phyloP scores from a whole-genome alignment of 2,888 invertebrate species.

The Acronicta alni region DNA sequence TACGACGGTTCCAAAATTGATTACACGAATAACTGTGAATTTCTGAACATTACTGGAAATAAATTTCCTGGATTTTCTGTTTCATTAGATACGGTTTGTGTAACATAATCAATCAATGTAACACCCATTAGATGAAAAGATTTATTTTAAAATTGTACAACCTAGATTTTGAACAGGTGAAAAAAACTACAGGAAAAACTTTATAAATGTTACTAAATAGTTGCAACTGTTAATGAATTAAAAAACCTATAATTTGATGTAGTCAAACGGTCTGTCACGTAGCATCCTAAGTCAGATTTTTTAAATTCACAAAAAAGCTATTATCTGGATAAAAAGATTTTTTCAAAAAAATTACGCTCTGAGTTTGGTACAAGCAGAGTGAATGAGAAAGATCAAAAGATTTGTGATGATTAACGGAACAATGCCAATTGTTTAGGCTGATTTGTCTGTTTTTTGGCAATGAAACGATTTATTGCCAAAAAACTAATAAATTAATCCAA shows the following conservation, averaged over 20 bases:
- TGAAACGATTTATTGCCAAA: background rate
- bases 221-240: slow-evolving; percentile 45
- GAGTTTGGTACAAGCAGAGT: slow-evolving; percentile 23
- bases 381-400: slow-evolving; percentile 42
- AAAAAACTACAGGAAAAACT: slow-evolving; percentile 37
- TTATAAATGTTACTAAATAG: slow-evolving; percentile 35
- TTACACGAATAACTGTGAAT: slow-evolving; percentile 6
- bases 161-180: slow-evolving; percentile 12
- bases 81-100: slow-evolving; percentile 31
- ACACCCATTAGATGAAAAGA: slow-evolving; percentile 40
- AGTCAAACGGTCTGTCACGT: slow-evolving; percentile 42
- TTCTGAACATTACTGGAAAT: slow-evolving; percentile 2
- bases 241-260: slow-evolving; percentile 47
- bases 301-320: slow-evolving; percentile 56
- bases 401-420: slow-evolving; percentile 35
- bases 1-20: background rate
- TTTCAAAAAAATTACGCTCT: slow-evolving; percentile 25
- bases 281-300: slow-evolving; percentile 29
- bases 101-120: slow-evolving; percentile 37
- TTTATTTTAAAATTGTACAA: slow-evolving; percentile 33
- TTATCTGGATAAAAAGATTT: slow-evolving; percentile 52
- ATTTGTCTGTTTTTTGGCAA: slow-evolving; percentile 34
- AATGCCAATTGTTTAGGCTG: slow-evolving; percentile 39
- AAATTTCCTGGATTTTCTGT: slow-evolving; percentile 18
- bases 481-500: background rate